These are phyloP conservation scores for Galagoides demidoff DNA, from an alignment of 2,797 vertebrate genomes.

Conservation along the genomic window DNA sequence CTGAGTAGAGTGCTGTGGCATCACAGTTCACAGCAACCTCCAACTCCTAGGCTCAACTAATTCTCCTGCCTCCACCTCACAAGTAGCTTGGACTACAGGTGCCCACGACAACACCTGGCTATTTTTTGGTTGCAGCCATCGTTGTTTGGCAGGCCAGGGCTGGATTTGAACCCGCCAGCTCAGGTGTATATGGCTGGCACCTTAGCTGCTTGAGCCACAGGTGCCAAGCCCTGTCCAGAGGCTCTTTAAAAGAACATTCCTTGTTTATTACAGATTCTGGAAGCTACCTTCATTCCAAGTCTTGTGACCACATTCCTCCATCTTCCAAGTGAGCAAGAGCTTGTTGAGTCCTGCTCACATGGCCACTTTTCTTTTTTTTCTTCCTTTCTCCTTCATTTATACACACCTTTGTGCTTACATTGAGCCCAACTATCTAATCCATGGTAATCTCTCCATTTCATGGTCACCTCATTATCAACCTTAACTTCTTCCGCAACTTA, in stretches of 20 bases:
- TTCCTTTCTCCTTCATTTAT: neutral
- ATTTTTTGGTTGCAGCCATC: too few species aligned
- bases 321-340: neutral
- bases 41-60: too few species aligned
- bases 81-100: too few species aligned
- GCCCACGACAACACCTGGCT: too few species aligned
- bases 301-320: neutral
- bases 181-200: too few species aligned
- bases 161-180: too few species aligned
- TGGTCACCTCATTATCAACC: neutral
- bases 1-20: too few species aligned
- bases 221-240: too few species aligned
- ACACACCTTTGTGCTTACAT: neutral
- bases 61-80: too few species aligned
- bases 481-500: constrained; percentile 37
- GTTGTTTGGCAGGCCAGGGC: too few species aligned
- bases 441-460: neutral
- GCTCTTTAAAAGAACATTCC: neutral
- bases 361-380: neutral
- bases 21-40: too few species aligned
- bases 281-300: neutral
- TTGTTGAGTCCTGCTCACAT: neutral
- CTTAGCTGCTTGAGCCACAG: too few species aligned
- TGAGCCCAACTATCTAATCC: neutral
- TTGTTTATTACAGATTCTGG: neutral